A percentile compares a stretch with the other conserved stretches of the same genome.
phyloP scores from a whole-genome alignment of 2,888 invertebrate genomes.

The Polyommatus iphigenia region DNA sequence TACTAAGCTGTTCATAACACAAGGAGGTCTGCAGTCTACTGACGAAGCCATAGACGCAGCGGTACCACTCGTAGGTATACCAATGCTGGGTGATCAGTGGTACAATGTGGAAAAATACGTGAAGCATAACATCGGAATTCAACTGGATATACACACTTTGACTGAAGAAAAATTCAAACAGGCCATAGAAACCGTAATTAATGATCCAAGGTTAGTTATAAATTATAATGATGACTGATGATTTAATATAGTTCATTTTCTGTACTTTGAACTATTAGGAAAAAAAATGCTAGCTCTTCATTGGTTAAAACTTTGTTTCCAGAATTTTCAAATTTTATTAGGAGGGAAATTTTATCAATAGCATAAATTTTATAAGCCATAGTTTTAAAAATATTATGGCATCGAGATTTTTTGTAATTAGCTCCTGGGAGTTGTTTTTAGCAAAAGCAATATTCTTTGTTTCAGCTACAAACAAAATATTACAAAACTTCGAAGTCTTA shows the following conservation, averaged over 20 bases:
- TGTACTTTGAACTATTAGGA: too few relatives aligned
- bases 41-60: conserved; percentile 59
- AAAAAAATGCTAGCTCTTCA: not conserved
- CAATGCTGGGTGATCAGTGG: conserved; percentile 59
- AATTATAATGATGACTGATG: not conserved
- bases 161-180: conserved; percentile 44
- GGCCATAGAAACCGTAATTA: conserved; percentile 43
- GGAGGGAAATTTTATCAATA: too few relatives aligned
- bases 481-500: conserved; percentile 34
- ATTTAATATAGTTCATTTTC: too few relatives aligned
- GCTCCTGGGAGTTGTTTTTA: not conserved
- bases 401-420: not conserved
- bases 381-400: not conserved
- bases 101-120: conserved; percentile 50
- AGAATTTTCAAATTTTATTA: too few relatives aligned
- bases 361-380: too few relatives aligned
- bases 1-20: conserved; percentile 61
- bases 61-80: conserved; percentile 56
- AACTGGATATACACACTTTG: conserved; percentile 46
- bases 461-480: conserved; percentile 42
- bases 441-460: conserved; percentile 6
- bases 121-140: conserved; percentile 49
- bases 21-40: conserved; percentile 61
- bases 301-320: too few relatives aligned
- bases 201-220: conserved; percentile 40